A percentile compares a stretch with the other conserved stretches of the same genome.
Evolutionary conservation across 2,888 invertebrate genomes (phyloP).

Genomic region (Mycalesis mineus): DNA sequence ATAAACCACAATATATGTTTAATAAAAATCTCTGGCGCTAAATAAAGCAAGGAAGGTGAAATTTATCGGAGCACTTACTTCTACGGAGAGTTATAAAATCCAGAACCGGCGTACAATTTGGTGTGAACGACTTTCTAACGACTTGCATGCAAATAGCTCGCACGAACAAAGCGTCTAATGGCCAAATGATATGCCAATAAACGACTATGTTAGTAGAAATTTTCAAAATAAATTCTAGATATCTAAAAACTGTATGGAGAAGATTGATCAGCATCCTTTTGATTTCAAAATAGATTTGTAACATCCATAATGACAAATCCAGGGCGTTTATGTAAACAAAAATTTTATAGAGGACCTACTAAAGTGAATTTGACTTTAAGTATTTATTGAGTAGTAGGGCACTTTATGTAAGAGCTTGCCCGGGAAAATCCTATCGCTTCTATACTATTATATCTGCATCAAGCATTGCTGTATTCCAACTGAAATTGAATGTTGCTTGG

Average conservation of each 20-base stretch:
- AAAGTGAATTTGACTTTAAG: no score
- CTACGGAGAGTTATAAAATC: constrained; percentile 5
- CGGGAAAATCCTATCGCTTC: no score
- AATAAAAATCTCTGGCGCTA: not conserved
- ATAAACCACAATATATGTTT: not conserved
- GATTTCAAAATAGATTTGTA: no score
- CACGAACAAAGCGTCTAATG: not conserved
- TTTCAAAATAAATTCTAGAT: not conserved
- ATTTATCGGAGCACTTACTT: not conserved
- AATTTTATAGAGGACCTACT: no score
- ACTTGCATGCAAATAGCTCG: constrained; percentile 2
- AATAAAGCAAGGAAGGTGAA: not conserved
- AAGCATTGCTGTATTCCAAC: no score
- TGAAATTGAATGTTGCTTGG: no score
- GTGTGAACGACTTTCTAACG: constrained; percentile 9
- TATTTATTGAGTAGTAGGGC: no score
- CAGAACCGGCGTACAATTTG: constrained; percentile 4
- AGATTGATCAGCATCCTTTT: no score
- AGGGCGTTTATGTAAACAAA: no score
- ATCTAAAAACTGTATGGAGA: not conserved
- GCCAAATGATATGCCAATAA: constrained; percentile 1
- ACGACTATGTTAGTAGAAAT: not conserved
- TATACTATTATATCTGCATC: no score
- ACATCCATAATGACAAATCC: no score
- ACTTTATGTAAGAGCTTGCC: no score